phyloP scores from a whole-genome alignment of 2,113 vertebrate genomes.

The Raja brachyura region DNA sequence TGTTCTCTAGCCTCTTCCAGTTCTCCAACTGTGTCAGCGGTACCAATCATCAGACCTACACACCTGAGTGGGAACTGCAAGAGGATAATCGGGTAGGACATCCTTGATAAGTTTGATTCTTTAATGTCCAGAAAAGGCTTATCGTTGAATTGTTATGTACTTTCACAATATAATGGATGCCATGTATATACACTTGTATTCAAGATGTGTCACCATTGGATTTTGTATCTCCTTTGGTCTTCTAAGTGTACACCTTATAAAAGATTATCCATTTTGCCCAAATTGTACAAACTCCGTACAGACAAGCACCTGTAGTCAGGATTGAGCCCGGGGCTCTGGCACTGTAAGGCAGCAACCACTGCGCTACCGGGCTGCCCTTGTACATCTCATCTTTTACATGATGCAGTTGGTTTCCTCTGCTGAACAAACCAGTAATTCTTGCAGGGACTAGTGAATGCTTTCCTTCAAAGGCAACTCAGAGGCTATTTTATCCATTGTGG shows the following conservation, averaged over 20 bases:
- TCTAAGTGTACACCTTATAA: not conserved
- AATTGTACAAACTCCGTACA: too few species aligned
- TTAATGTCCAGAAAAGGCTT: not conserved
- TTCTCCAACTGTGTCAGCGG: slow-evolving; percentile 68
- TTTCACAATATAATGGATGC: not conserved
- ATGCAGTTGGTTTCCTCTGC: too few species aligned
- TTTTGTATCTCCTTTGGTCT: not conserved
- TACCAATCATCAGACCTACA: slow-evolving; percentile 62
- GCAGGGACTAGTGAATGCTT: not conserved
- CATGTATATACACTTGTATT: not conserved
- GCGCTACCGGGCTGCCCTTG: too few species aligned
- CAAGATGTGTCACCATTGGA: too few species aligned
- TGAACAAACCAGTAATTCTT: too few species aligned
- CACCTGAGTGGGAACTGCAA: slow-evolving; percentile 65
- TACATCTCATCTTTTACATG: too few species aligned
- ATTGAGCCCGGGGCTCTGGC: too few species aligned
- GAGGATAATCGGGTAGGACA: slow-evolving; percentile 66
- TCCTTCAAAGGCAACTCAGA: not conserved
- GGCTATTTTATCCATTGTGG: not conserved
- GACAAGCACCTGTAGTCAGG: too few species aligned
- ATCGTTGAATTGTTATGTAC: too few species aligned
- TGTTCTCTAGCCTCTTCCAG: slow-evolving; percentile 71
- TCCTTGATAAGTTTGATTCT: not conserved
- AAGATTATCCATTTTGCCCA: not conserved
- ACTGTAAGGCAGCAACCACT: too few species aligned